phyloP scores from a whole-genome alignment of 2,113 vertebrate genomes.

The Odontophorus gujanensis region DNA sequence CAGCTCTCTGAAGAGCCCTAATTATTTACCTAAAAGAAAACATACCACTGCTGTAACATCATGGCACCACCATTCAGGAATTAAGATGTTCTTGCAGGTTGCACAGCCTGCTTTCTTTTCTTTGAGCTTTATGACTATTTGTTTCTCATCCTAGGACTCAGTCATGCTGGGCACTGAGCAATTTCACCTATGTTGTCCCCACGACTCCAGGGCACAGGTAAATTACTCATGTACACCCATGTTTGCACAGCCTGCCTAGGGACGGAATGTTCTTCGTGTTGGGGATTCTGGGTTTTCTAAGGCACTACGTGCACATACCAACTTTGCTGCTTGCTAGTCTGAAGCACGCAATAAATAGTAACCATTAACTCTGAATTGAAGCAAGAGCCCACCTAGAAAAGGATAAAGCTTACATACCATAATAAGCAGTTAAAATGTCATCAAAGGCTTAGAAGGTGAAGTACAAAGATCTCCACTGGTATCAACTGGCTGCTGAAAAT shows the following conservation, averaged over 20 bases:
- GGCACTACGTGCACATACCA: neutral
- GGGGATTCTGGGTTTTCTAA: neutral
- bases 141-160: neutral
- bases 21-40: slow-evolving; percentile 53
- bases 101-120: neutral
- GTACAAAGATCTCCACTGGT: slow-evolving; percentile 38
- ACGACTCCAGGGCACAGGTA: neutral
- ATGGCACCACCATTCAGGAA: neutral
- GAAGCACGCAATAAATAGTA: slow-evolving; percentile 69
- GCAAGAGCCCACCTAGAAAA: neutral
- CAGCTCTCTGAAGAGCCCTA: neutral
- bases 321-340: neutral
- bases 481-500: neutral
- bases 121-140: neutral
- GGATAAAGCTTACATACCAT: slow-evolving; percentile 16
- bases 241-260: neutral
- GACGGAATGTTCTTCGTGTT: neutral
- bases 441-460: slow-evolving; percentile 28
- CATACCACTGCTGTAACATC: neutral
- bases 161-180: neutral
- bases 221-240: neutral
- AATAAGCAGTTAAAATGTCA: slow-evolving; percentile 44
- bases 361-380: slow-evolving; percentile 59
- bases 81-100: neutral
- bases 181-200: neutral